Evolutionary conservation across 2,113 vertebrate genomes (phyloP).

Genomic region (Nibea albiflora): DNA sequence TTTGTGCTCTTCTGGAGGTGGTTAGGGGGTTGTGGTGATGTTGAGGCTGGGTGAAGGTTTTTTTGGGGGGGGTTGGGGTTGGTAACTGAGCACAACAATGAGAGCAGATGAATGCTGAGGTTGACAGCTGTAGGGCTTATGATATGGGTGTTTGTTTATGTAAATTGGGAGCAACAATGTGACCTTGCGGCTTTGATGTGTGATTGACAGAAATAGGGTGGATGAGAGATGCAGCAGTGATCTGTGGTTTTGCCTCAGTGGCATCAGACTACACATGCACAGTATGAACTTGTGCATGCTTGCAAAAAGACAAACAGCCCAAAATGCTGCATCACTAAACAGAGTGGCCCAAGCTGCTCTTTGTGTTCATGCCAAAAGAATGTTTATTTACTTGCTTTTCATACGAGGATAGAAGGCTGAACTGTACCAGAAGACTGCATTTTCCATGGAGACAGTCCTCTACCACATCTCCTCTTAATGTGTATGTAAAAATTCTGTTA

Average conservation of each 20-base stretch:
- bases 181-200: slow-evolving; percentile 77
- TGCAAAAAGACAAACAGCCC: slow-evolving; percentile 12
- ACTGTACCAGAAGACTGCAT: not conserved
- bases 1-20: slow-evolving; percentile 63
- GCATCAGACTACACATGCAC: slow-evolving; percentile 14
- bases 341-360: not conserved
- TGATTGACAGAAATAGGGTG: slow-evolving; percentile 67
- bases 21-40: slow-evolving; percentile 51
- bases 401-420: not conserved
- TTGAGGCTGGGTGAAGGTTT: slow-evolving; percentile 37
- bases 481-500: not conserved
- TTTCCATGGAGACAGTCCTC: not conserved
- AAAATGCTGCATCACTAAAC: not conserved
- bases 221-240: slow-evolving; percentile 32
- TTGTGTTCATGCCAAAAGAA: not conserved
- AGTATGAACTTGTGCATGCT: slow-evolving; percentile 11
- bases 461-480: not conserved
- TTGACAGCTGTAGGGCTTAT: slow-evolving; percentile 71
- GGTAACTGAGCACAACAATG: slow-evolving; percentile 40
- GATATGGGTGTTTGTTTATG: slow-evolving; percentile 76
- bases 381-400: slow-evolving; percentile 18
- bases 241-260: slow-evolving; percentile 34
- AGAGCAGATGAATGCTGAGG: slow-evolving; percentile 51
- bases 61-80: slow-evolving; percentile 30
- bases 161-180: slow-evolving; percentile 70